Evolutionary conservation across 2,888 invertebrate genomes (phyloP).

Genomic region (Euspilapteryx auroguttella): DNA sequence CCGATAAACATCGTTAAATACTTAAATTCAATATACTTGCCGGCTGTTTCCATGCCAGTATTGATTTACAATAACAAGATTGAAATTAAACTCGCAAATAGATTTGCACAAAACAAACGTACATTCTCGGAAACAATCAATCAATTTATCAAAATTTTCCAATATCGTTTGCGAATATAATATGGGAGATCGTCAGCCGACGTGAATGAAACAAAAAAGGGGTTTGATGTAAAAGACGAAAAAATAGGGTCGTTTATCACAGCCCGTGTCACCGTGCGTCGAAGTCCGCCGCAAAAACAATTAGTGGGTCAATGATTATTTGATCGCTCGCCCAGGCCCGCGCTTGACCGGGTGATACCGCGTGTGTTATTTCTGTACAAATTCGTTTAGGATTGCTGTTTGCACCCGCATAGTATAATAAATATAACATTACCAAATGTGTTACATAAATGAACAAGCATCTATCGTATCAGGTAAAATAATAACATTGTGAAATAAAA

Average conservation of each 20-base stretch:
- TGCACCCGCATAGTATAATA: too few relatives aligned
- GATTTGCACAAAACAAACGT: conserved; percentile 16
- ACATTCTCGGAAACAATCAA: too few relatives aligned
- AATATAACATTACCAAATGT: too few relatives aligned
- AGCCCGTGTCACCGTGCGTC: conserved; percentile 42
- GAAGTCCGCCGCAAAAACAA: conserved; percentile 52
- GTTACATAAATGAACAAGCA: too few relatives aligned
- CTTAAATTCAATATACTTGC: conserved; percentile 26
- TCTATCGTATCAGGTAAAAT: too few relatives aligned
- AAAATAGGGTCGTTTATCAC: conserved; percentile 50
- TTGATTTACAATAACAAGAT: conserved; percentile 35
- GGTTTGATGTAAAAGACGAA: conserved; percentile 19
- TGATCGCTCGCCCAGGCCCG: too few relatives aligned
- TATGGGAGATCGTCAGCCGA: too few relatives aligned
- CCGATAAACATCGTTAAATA: conserved; percentile 12
- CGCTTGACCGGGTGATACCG: conserved; percentile 9
- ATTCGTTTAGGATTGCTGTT: too few relatives aligned
- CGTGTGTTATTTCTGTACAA: conserved; percentile 15
- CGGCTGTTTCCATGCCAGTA: conserved; percentile 21
- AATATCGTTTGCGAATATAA: too few relatives aligned
- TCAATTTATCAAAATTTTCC: not conserved
- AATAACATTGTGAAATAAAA: too few relatives aligned
- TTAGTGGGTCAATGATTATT: conserved; percentile 57
- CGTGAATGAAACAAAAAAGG: conserved; percentile 21
- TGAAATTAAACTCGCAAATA: conserved; percentile 26